phyloP scores from a whole-genome alignment of 2,797 vertebrate genomes.

The Ptychobarbus kaznakovi region DNA sequence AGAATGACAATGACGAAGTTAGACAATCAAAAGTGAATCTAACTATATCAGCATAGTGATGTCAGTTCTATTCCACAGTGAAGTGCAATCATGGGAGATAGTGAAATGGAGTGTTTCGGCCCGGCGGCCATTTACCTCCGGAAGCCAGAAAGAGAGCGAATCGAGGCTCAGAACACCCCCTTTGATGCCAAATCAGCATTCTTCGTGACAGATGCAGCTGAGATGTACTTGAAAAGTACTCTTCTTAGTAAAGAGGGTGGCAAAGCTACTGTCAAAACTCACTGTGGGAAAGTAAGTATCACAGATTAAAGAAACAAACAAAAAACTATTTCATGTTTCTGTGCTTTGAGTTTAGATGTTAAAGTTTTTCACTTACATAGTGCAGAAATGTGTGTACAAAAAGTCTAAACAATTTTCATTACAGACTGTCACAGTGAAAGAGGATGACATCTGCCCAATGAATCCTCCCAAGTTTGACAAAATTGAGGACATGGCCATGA shows the following conservation, averaged over 20 bases:
- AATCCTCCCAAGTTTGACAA: slow-evolving; percentile 73
- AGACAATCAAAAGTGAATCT: too few relatives aligned
- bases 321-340: too few relatives aligned
- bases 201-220: slow-evolving; percentile 82
- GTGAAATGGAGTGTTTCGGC: slow-evolving; percentile 87
- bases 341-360: too few relatives aligned
- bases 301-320: too few relatives aligned
- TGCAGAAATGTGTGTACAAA: too few relatives aligned
- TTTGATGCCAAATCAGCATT: slow-evolving; percentile 88
- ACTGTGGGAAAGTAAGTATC: slow-evolving; percentile 79
- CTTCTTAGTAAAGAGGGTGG: slow-evolving; percentile 82
- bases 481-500: slow-evolving; percentile 87
- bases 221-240: slow-evolving; percentile 86
- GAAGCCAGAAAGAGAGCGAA: slow-evolving; percentile 87
- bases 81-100: slow-evolving; percentile 80
- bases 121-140: slow-evolving; percentile 84
- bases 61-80: slow-evolving; percentile 44
- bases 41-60: too few relatives aligned
- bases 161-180: slow-evolving; percentile 87
- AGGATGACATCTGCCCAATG: too few relatives aligned
- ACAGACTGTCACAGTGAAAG: too few relatives aligned
- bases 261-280: slow-evolving; percentile 86
- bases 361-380: too few relatives aligned
- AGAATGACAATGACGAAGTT: too few relatives aligned
- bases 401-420: too few relatives aligned